Evolutionary conservation across 2,888 invertebrate species (phyloP).

Genomic region (Plagodis pulveraria): DNA sequence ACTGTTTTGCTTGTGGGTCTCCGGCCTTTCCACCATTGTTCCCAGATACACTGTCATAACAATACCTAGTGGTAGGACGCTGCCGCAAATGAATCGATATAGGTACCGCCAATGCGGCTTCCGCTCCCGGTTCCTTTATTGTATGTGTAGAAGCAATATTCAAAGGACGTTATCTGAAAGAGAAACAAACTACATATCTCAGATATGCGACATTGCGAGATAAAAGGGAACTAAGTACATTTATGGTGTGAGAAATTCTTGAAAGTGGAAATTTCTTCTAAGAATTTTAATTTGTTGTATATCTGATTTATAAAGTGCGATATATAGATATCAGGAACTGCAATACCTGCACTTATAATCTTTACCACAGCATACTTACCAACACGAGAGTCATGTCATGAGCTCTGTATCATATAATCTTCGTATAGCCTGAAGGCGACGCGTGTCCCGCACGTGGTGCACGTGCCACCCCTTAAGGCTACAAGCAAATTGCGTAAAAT

Average conservation of each 20-base stretch:
- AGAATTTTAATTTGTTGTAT: no score
- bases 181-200: constrained; percentile 12
- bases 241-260: no score
- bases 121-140: constrained; percentile 38
- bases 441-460: constrained; percentile 5
- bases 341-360: no score
- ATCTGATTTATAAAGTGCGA: no score
- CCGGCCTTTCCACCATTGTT: neutral
- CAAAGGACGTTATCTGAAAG: constrained; percentile 10
- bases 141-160: constrained; percentile 9
- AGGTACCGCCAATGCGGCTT: constrained; percentile 43
- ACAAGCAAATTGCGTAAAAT: constrained; percentile 15
- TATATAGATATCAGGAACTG: no score
- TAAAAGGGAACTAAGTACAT: no score
- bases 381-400: constrained; percentile 3
- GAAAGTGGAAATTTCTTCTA: no score
- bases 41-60: neutral
- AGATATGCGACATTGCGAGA: neutral
- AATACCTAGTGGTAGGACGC: neutral
- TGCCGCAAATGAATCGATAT: constrained; percentile 49
- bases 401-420: constrained; percentile 4
- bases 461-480: constrained; percentile 19
- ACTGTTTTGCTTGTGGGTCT: neutral
- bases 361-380: constrained; percentile 10
- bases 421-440: constrained; percentile 6